Base-by-base conservation (phyloP, 2,797 vertebrate species). In the Thamnophis elegans region DNA sequence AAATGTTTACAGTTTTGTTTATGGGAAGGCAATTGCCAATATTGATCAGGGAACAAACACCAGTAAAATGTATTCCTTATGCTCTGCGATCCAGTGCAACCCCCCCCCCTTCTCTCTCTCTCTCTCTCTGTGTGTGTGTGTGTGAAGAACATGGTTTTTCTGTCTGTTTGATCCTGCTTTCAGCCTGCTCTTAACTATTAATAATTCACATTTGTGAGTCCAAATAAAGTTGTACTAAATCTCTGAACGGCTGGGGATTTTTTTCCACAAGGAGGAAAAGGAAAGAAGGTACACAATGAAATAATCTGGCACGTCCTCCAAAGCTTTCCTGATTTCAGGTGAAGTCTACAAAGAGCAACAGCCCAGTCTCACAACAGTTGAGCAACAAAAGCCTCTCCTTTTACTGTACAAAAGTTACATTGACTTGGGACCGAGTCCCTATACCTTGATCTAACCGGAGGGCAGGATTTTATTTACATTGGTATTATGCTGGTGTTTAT, bases 381-480 rank as follows among this genome's bases (percentile, higher is more conserved):
- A 90, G 94, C 87, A 85, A 54, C 60, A 92, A 87, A 94, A 91
- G 93, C 88, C 93, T 90, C 93, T 91, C 94, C 89, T 94, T 95
- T 92, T 91, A 94, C 90, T 94, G 95, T 92, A 78, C 73, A 87
- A 94, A 93, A 92, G 89, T 85, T 89, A 90, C 85, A 89, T 87
- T 89, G 82, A 93, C 78, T 85, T 88, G 47, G 36, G 89, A 89
- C 92, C 93, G 82, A 92, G 92, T 95, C 91, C 82, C 51, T 90
- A 93, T 85, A 94, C 92, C 93, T 94, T 94, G 94, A 94, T 42
- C 93, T 95, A 91, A 93, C 91, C 90, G 95, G 92, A 95, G 93
- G 91, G 89, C 92, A 82, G 92, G 90, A 94, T 94, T 94, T 96
- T 89, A 91, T 85, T 59, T 93, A 85, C 92, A 65, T 88, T 56